Evolutionary conservation across 2,797 vertebrate species (phyloP), one percentile per base, ranked within the genome.

Genomic region (Cryptoprocta ferox): DNA sequence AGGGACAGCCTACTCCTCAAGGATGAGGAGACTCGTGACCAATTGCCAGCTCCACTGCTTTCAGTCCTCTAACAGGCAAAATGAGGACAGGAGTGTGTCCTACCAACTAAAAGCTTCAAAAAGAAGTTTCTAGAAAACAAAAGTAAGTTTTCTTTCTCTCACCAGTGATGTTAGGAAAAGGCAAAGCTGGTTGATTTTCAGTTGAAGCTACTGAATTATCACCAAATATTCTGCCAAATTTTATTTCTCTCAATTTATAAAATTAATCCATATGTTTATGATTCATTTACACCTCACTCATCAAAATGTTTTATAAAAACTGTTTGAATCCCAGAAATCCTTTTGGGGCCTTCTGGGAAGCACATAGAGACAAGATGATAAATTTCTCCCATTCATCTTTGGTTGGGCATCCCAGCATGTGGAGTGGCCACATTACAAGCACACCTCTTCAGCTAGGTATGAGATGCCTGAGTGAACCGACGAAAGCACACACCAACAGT

Each of bases 161-260:
- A 14, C 53, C 68, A 24, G 37, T 9, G 50, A 65, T 39, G 42
- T 45, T 68, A 78, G 65, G 61, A 80, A 84, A 83, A 95, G 53
- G 91, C 68, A 91, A 71, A 81, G 30, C 70, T 66, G 45, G 32
- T 78, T 93, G 32, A 19, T 88, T 91, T 93, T 56, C 78, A 78
- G 14, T 39, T 21, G 28, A 88, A 16, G 73, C 37, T 78, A 53
- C 53, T 88, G 78, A 91, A 35, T 75, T 79, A 35, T 84, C 45
- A 56, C 79, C 78, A 76, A n/a, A 83, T 35, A 73, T 89, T 89
- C 89, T 96, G 83, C 78, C 89, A 88, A 88, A 71, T 71, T 56
- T 28, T 89, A 4, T 84, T 86, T 91, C 82, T 88, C 70, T 93
- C 45, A 39, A 73, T 73, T 83, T 88, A 79, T 84, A 19, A 94